A percentile compares a stretch with the other conserved stretches of the same genome.
Conservation (phyloP, 2,113 vertebrate genomes). For the Prietella phreatophila region DNA sequence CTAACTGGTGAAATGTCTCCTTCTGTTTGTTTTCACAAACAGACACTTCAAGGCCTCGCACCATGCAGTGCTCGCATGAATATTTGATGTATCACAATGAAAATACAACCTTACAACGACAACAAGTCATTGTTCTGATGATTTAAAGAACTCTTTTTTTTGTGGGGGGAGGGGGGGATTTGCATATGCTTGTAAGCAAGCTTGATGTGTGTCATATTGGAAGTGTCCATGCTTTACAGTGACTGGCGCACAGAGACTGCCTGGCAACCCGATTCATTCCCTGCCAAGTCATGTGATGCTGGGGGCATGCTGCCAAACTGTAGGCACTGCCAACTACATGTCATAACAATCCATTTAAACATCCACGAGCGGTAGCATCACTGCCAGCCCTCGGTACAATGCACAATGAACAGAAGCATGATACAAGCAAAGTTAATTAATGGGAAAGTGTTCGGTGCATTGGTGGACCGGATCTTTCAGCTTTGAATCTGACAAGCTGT, state of each 20-base stretch:
- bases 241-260: constrained; percentile 29
- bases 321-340: constrained; percentile 40
- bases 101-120: background rate
- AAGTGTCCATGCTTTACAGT: constrained; percentile 8
- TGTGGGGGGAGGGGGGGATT: background rate
- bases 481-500: background rate
- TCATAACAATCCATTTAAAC: constrained; percentile 47
- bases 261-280: constrained; percentile 42
- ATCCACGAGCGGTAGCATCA: constrained; percentile 32
- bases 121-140: background rate
- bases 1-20: background rate
- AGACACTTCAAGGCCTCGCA: constrained; percentile 18
- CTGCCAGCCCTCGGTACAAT: constrained; percentile 29
- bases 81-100: constrained; percentile 9
- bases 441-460: constrained; percentile 1
- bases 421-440: constrained; percentile 31
- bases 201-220: constrained; percentile 10
- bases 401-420: constrained; percentile 41
- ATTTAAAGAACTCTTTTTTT: background rate
- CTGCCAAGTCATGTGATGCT: constrained; percentile 24
- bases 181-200: background rate
- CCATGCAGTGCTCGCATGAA: constrained; percentile 9
- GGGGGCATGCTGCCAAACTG: constrained; percentile 38
- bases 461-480: background rate
- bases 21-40: constrained; percentile 13